Base-by-base conservation (phyloP, 1,140 invertebrate species). In the Littorina saxatilis region DNA sequence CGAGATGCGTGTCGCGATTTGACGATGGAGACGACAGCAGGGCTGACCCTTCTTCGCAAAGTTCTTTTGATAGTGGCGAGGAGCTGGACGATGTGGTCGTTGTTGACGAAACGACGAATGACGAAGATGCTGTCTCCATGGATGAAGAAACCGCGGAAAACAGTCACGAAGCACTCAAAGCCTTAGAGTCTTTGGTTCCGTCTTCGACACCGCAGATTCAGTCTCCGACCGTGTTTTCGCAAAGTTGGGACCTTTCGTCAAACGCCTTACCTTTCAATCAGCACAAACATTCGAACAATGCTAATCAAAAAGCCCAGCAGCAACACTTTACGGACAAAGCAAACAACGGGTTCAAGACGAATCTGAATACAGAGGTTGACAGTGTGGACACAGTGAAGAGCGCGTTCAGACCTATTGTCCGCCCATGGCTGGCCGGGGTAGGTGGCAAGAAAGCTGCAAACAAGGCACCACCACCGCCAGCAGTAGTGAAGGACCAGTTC, bases 361-460 rank as follows among this genome's bases (percentile, higher is more conserved):
- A 39, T 4, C 7, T 32, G 13, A 39, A 23, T 20, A 35, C 35
- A 23, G 66, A 37, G 7, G 7, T 39, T 15, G 15, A 13, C 32
- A 39, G 66, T 35, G 32, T 39, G 2, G 66, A 68, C 9, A 68
- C 37, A 39, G 66, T 20, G 35, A 82, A 77, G 61, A 82, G 74
- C 58, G 74, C 81, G 15, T 68, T 79, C 61, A 77, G 77, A 68
- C 81, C 81, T 20, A 77, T 79, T 35, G 74, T 82, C 5, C 74
- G 74, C 52, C 81, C 81, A 47, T 82, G 81, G 81, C 68, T 79
- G 5, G 70, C 73, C n/a, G 74, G 47, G 23, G 35, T 39, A 5
- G 66, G 66, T 47, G 17, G 43, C 43, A 5, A 47, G 43, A 47
- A 17, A 47, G 7, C 7, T 47, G 43, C 43, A 47, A 47, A 47